These are phyloP conservation scores for Hemiscyllium ocellatum DNA, from an alignment of 2,113 vertebrate genomes.

Conservation along the genomic window DNA sequence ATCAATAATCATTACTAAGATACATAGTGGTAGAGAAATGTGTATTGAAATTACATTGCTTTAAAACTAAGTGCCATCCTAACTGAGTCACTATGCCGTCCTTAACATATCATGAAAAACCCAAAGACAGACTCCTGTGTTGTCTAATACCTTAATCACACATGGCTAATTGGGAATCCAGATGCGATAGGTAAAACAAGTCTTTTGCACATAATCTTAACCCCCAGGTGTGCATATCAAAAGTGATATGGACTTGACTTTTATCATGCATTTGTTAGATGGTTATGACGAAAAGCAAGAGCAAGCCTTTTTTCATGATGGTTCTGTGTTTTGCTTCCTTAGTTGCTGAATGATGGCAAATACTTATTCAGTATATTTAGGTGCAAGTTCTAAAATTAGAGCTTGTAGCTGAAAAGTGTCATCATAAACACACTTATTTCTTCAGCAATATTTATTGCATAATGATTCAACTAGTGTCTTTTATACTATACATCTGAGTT, in stretches of 20 bases:
- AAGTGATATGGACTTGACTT: too few relatives aligned
- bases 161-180: neutral
- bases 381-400: neutral
- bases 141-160: neutral
- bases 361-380: neutral
- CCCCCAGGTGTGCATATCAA: neutral
- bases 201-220: neutral
- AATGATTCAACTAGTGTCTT: neutral
- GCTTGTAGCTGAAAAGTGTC: neutral
- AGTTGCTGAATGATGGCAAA: neutral
- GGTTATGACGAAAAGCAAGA: neutral
- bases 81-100: too few relatives aligned
- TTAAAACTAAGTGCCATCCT: too few relatives aligned
- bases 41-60: too few relatives aligned
- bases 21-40: neutral
- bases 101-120: too few relatives aligned
- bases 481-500: neutral
- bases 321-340: neutral
- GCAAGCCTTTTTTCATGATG: neutral
- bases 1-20: neutral
- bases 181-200: neutral
- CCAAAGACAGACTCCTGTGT: neutral
- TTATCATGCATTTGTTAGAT: too few relatives aligned
- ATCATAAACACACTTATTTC: neutral
- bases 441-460: neutral